These are phyloP conservation scores for Condylura cristata DNA, from an alignment of 2,113 vertebrate species.

Conservation along the genomic window DNA sequence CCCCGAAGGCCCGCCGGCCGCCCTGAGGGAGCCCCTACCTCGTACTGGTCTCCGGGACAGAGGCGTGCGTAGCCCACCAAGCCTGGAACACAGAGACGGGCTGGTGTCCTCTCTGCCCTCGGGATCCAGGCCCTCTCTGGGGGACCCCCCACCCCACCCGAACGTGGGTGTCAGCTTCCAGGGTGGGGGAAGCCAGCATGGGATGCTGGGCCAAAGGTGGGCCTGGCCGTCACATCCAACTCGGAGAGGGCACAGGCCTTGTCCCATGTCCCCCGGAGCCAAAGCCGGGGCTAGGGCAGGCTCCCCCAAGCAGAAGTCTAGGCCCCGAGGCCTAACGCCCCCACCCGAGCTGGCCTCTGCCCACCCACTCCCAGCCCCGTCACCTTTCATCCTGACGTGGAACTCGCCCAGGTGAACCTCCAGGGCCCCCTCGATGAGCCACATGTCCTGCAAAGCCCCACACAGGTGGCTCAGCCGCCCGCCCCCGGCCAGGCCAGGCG, in stretches of 20 bases:
- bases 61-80: slow-evolving; percentile 97
- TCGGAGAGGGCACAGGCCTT: neutral
- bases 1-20: neutral
- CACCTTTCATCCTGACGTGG: slow-evolving; percentile 98
- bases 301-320: neutral
- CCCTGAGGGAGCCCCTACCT: slow-evolving; percentile 82
- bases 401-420: slow-evolving; percentile 96
- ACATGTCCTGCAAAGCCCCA: slow-evolving; percentile 92
- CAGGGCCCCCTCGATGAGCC: slow-evolving; percentile 92
- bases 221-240: neutral
- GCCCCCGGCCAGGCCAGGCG: neutral
- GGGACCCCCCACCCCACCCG: neutral
- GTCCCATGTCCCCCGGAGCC: neutral
- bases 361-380: neutral
- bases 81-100: slow-evolving; percentile 86
- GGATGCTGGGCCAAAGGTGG: neutral
- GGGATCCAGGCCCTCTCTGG: neutral
- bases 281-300: neutral
- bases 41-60: slow-evolving; percentile 97
- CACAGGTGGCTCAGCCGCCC: neutral
- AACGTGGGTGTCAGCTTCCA: neutral
- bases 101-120: neutral
- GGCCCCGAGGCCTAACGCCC: accelerated
- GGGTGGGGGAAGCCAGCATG: neutral
- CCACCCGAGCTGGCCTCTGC: accelerated